Evolutionary conservation across 2,888 invertebrate genomes (phyloP), one percentile per base, ranked within the genome.

Genomic region (Stegophylla sp.): DNA sequence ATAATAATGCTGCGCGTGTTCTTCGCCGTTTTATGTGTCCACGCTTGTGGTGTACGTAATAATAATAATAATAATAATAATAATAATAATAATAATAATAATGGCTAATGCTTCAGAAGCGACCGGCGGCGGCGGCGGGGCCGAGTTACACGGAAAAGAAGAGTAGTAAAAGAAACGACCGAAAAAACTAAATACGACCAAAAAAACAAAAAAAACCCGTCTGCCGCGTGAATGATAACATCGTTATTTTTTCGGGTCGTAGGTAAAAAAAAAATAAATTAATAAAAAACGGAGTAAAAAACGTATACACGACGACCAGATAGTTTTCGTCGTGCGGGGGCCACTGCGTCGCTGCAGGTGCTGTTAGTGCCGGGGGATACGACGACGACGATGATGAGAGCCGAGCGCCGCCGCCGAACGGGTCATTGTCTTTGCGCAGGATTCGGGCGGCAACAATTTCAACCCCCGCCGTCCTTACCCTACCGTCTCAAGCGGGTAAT

Each of bases 171-270:
- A 34, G 7, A 7, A 34, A 34, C n/a, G n/a, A 13, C 13, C 15
- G 61, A 34, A 20, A 63, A 48, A 63, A 48, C 12, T 51, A 48
- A 63, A 74, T 48, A 74, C 34, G 59, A 48, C 12, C 20, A 9
- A 61, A 61, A 48, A 45, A 48, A 61, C 4, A 15, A 48, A n/a
- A 34, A 61, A 75, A 71, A 77, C 77, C 77, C 66, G 77, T 77
- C 34, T n/a, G 34, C 7, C 34, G 34, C 67, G 20, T 45, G 28
- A 59, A 77, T 77, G 69, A 77, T 59, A 77, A 69, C 77, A 69
- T 77, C 69, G 69, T 77, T 76, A 51, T 67, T 77, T 76, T 77
- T 77, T 69, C 67, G 67, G 56, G 43, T 45, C 67, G 77, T 69
- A 43, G 64, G 51, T 63, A 76, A 43, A 75, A 63, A 64, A 64